Evolutionary conservation across 2,797 vertebrate species (phyloP).

Genomic region (Odontamblyopus rebecca): DNA sequence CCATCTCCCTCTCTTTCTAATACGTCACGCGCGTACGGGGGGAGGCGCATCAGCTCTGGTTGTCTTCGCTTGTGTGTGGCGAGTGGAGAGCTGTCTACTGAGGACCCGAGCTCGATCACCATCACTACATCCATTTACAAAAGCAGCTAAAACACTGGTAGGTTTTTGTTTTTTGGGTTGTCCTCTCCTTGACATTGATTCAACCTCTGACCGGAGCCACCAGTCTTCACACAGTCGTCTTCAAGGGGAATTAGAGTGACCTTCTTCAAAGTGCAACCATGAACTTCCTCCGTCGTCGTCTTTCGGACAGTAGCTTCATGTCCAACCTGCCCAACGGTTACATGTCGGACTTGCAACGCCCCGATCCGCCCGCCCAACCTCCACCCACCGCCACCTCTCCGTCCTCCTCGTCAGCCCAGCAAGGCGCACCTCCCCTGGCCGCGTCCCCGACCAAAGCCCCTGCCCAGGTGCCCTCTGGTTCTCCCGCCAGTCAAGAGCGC

Average conservation of each 20-base stretch:
- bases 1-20: slow-evolving; percentile 27
- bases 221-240: slow-evolving; percentile 2
- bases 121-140: slow-evolving; percentile 58
- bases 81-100: slow-evolving; percentile 66
- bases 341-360: slow-evolving; percentile 96
- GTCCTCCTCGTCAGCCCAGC: slow-evolving; percentile 44
- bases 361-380: slow-evolving; percentile 88
- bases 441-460: slow-evolving; percentile 83
- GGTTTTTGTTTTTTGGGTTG: slow-evolving; percentile 46
- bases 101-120: slow-evolving; percentile 59
- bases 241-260: slow-evolving; percentile 23
- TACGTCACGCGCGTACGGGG: slow-evolving; percentile 44
- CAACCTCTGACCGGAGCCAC: slow-evolving; percentile 35
- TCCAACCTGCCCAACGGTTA: slow-evolving; percentile 98
- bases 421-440: slow-evolving; percentile 68
- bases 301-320: slow-evolving; percentile 98
- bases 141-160: slow-evolving; percentile 41
- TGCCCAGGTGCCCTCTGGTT: slow-evolving; percentile 61
- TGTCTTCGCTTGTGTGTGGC: slow-evolving; percentile 50
- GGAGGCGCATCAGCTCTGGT: slow-evolving; percentile 60
- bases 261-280: slow-evolving; percentile 70
- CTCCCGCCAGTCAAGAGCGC: slow-evolving; percentile 77
- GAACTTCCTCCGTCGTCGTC: slow-evolving; percentile 97
- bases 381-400: slow-evolving; percentile 72
- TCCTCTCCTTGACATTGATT: slow-evolving; percentile 49